Base-by-base conservation (phyloP, 1,140 invertebrate species). In the Zaprionus inermis region DNA sequence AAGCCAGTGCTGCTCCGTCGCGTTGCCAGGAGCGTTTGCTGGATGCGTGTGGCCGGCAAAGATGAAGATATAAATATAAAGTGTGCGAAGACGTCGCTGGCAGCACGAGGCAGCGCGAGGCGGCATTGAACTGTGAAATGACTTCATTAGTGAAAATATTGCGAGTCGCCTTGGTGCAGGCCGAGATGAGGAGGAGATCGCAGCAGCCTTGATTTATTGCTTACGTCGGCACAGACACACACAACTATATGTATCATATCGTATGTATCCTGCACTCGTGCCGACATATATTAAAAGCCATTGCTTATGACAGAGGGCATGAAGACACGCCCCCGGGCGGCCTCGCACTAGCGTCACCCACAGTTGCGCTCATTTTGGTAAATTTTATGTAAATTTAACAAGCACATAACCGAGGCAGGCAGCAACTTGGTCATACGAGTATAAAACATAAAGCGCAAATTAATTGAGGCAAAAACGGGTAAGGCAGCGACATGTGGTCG, bases 111-210 rank as follows among this genome's bases (percentile, higher is more conserved):
- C 10, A 24, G 24, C 3, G 24, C 24, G 24, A 49, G 16, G 55
- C 79, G 69, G 75, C 84, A 89, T 89, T 79, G 84, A 89, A 84
- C 84, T 89, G 85, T 84, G 84, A 89, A 89, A 89, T 89, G 84
- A 89, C 85, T 89, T 89, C 84, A 89, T 90, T 89, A 90, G 85
- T 81, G 81, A 72, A 88, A 90, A 89, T 89, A 89, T 89, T 88
- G 71, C 75, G 58, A 83, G 68, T 72, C 69, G 78, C 67, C 61
- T 11, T 67, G 46, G 12, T 10, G 49, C 16, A 36, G n/a, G n/a
- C n/a, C 14, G 44, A 44, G 57, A 41, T 36, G 38, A 63, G n/a
- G 56, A 51, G 24, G 41, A 49, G 32, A 16, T 69, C 9, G 16
- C 18, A 55, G 11, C 57, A 52, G 64, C 24, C 68, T 74, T 88